A percentile compares a stretch with the other conserved stretches of the same genome.
These are phyloP conservation scores for Corticium candelabrum DNA, from an alignment of 37 sponge, comb jelly and placozoan genomes.

Conservation along the genomic window DNA sequence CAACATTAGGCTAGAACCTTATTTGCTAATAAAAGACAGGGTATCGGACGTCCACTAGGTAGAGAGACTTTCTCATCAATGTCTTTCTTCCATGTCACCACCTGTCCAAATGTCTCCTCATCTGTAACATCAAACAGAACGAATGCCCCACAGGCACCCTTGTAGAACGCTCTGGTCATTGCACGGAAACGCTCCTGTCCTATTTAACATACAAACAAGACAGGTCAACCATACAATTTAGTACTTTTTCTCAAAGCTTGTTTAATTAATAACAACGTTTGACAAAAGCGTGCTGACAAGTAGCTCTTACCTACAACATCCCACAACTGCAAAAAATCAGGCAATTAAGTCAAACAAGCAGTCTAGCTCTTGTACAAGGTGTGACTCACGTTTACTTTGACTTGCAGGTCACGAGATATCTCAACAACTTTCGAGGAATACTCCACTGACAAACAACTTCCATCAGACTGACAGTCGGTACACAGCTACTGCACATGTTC, in stretches of 20 bases:
- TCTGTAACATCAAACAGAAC: slow-evolving; percentile 12
- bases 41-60: not conserved
- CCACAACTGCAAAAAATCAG: not conserved
- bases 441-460: not conserved
- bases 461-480: not conserved
- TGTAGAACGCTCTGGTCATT: not conserved
- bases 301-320: not conserved
- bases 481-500: too few relatives aligned
- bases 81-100: not conserved
- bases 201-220: too few relatives aligned
- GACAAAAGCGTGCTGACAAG: too few relatives aligned
- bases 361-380: not conserved
- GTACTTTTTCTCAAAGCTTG: too few relatives aligned
- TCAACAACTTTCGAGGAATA: not conserved
- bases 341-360: not conserved
- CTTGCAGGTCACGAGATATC: not conserved
- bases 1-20: not conserved
- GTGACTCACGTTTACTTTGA: not conserved
- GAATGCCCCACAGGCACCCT: not conserved
- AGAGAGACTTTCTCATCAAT: slow-evolving; percentile 6
- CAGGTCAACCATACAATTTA: too few relatives aligned
- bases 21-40: not conserved
- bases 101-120: slow-evolving; percentile 2
- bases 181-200: not conserved
- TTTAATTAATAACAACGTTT: too few relatives aligned